These are phyloP conservation scores for Oceanites oceanicus DNA, from an alignment of 2,113 vertebrate species.

Conservation along the genomic window DNA sequence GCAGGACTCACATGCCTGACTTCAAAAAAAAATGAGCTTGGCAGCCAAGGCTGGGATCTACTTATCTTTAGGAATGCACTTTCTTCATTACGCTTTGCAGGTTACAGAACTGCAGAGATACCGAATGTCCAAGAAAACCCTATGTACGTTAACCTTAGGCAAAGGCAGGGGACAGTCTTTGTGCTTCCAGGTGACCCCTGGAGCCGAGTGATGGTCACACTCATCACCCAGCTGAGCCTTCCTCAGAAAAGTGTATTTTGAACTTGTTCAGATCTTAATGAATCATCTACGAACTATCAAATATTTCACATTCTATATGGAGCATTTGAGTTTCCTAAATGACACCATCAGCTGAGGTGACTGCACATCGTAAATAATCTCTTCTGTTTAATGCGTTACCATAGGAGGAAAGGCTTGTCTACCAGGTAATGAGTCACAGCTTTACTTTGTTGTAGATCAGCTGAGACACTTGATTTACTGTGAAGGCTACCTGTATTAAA, in stretches of 20 bases:
- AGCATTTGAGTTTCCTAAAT: neutral
- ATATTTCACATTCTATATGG: neutral
- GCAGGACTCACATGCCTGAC: neutral
- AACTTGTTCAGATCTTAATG: neutral
- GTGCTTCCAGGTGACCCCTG: neutral
- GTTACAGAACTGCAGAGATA: neutral
- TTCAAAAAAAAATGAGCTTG: neutral
- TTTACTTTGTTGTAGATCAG: neutral
- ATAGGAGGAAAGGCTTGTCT: neutral
- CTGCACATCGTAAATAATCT: constrained; percentile 23
- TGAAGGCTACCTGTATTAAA: constrained; percentile 5
- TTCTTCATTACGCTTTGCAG: neutral
- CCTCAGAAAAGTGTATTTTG: neutral
- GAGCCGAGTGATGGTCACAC: neutral
- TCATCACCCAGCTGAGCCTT: neutral
- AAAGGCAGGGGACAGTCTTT: neutral
- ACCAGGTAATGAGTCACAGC: constrained; percentile 38
- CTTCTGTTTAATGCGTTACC: constrained; percentile 5
- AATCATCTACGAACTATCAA: neutral
- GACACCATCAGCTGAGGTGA: neutral
- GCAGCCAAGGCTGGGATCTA: neutral
- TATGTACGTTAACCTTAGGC: neutral
- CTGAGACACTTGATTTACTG: constrained; percentile 31
- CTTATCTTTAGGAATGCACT: neutral
- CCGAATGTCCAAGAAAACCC: neutral